Percentiles rank a stretch among this genome's conserved stretches.
Conservation (phyloP, 2,797 vertebrate species). For the Lateolabrax maculatus region DNA sequence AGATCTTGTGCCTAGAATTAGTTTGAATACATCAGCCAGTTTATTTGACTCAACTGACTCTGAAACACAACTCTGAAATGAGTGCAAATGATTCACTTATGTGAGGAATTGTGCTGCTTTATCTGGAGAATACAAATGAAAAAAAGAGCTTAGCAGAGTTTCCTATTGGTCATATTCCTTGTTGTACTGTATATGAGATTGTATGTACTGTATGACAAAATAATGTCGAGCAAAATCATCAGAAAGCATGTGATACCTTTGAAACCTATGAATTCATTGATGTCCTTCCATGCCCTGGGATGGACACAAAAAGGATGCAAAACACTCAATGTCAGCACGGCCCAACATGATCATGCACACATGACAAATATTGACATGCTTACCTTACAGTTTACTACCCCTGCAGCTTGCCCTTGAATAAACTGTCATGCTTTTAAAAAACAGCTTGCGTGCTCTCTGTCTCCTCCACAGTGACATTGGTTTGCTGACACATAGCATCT, state of each 20-base stretch:
- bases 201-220: neutral
- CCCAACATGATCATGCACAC: conserved; percentile 16
- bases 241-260: neutral
- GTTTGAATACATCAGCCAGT: conserved; percentile 60
- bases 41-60: conserved; percentile 47
- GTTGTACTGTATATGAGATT: neutral
- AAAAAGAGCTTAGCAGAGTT: neutral
- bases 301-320: conserved; percentile 9
- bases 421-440: conserved; percentile 38
- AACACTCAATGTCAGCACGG: conserved; percentile 39
- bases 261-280: neutral
- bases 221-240: neutral
- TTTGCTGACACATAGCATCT: conserved; percentile 73
- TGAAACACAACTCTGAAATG: conserved; percentile 47
- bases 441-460: conserved; percentile 19
- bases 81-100: conserved; percentile 53
- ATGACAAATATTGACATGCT: conserved; percentile 68
- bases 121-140: conserved; percentile 9
- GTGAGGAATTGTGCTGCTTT: conserved; percentile 30
- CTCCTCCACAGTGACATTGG: conserved; percentile 45
- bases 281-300: neutral
- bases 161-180: neutral
- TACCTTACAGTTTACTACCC: conserved; percentile 60
- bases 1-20: conserved; percentile 52
- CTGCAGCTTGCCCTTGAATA: conserved; percentile 56